Conservation (phyloP, 2,113 vertebrate genomes). For the Apteryx mantelli region DNA sequence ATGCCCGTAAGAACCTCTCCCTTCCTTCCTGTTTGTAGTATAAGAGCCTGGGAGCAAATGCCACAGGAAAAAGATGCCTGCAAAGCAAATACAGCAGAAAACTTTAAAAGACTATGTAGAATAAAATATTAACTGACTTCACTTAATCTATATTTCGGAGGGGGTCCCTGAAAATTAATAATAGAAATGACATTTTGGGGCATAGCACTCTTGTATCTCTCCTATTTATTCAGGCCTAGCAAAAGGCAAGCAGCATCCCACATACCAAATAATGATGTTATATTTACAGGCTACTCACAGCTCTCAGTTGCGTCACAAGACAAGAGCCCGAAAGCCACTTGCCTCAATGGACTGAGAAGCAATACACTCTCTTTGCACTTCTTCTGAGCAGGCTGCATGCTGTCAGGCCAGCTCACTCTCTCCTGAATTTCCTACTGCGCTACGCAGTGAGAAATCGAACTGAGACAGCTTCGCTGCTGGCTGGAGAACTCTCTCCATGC, state of each 20-base stretch:
- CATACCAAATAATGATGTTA: neutral
- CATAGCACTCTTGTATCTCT: neutral
- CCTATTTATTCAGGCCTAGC: neutral
- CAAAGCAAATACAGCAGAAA: neutral
- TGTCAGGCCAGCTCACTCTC: neutral
- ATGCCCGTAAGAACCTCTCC: neutral
- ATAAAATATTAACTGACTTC: neutral
- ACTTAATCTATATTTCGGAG: neutral
- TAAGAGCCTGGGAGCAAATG: neutral
- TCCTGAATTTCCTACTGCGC: neutral
- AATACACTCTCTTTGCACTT: neutral
- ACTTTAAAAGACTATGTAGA: neutral
- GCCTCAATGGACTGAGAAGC: neutral
- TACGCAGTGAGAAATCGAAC: neutral
- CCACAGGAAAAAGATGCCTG: neutral
- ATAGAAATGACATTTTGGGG: neutral
- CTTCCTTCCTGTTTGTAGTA: neutral
- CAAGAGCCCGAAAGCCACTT: neutral
- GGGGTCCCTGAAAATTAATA: neutral
- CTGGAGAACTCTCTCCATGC: neutral
- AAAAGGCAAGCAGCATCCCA: neutral
- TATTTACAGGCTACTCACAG: neutral
- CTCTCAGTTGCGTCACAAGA: neutral
- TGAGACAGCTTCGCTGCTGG: neutral
- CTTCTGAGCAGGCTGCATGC: neutral